Conservation (phyloP, 37 sponge, comb jelly and placozoan species). For the Sycon ciliatum region DNA sequence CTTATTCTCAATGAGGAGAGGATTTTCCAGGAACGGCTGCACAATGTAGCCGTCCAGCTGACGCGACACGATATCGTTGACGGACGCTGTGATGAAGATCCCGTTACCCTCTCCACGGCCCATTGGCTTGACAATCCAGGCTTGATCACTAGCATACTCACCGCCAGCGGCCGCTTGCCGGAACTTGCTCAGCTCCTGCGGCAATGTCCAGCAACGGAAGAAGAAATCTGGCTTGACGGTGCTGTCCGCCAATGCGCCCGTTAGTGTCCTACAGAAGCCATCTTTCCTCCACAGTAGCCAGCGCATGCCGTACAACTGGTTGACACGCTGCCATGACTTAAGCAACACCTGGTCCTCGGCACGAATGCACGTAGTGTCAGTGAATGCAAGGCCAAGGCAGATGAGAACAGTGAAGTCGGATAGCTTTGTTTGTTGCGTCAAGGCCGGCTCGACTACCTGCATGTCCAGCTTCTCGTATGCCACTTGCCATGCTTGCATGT, state of each 20-base stretch:
- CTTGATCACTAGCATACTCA: not conserved
- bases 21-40: conserved; percentile 58
- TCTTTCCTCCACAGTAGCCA: conserved; percentile 78
- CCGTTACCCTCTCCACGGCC: conserved; percentile 73
- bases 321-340: conserved; percentile 43
- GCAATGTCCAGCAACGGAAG: conserved; percentile 81
- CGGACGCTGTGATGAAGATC: conserved; percentile 41
- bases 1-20: conserved; percentile 52
- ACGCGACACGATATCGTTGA: conserved; percentile 1
- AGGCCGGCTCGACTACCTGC: conserved; percentile 40
- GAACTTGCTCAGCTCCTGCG: conserved; percentile 46
- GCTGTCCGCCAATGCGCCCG: conserved; percentile 38
- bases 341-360: conserved; percentile 29
- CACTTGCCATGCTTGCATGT: conserved; percentile 69
- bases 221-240: conserved; percentile 38
- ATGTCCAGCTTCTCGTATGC: conserved; percentile 53
- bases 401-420: conserved; percentile 51
- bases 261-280: conserved; percentile 58
- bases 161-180: conserved; percentile 25
- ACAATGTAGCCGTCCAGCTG: conserved; percentile 60
- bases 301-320: conserved; percentile 57
- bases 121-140: conserved; percentile 66
- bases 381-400: conserved; percentile 54
- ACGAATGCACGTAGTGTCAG: conserved; percentile 55
- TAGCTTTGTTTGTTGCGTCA: conserved; percentile 16